Evolutionary conservation across 2,113 vertebrate species (phyloP).

Genomic region (Micromys minutus): DNA sequence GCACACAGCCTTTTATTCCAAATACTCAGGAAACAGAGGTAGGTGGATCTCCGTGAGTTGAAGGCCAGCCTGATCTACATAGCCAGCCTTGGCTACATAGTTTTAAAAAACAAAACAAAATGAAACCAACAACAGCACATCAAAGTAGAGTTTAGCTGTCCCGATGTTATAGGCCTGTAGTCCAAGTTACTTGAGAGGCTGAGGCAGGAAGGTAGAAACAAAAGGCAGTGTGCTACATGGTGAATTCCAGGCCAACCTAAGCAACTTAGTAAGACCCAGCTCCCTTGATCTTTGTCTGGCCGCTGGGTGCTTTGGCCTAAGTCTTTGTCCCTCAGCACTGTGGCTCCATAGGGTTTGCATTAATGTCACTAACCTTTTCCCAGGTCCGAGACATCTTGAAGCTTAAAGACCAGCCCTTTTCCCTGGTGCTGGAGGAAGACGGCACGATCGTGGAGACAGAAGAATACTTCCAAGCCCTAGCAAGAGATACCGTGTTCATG

Average conservation of each 20-base stretch:
- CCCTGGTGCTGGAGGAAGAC: slow-evolving; percentile 93
- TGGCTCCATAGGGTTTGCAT: neutral
- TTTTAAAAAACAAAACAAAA: neutral
- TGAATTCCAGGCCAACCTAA: neutral
- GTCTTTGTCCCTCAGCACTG: neutral
- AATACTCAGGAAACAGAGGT: neutral
- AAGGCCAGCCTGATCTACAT: neutral
- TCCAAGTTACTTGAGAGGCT: neutral
- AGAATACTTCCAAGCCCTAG: slow-evolving; percentile 91
- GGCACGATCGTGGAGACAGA: slow-evolving; percentile 93
- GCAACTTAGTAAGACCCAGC: neutral
- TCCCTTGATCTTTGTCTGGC: neutral
- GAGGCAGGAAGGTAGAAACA: no score
- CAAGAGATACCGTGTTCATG: slow-evolving; percentile 90
- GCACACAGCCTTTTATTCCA: neutral
- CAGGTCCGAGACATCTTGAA: slow-evolving; percentile 87
- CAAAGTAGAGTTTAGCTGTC: neutral
- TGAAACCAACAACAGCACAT: neutral
- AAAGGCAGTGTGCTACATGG: neutral
- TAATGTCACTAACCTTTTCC: neutral
- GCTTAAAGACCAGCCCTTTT: slow-evolving; percentile 72
- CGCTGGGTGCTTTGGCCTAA: neutral
- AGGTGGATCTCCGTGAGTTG: neutral
- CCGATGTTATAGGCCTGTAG: neutral
- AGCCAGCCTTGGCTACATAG: neutral